These are phyloP conservation scores for Mythimna loreyi DNA, from an alignment of 2,888 invertebrate species.

Conservation along the genomic window DNA sequence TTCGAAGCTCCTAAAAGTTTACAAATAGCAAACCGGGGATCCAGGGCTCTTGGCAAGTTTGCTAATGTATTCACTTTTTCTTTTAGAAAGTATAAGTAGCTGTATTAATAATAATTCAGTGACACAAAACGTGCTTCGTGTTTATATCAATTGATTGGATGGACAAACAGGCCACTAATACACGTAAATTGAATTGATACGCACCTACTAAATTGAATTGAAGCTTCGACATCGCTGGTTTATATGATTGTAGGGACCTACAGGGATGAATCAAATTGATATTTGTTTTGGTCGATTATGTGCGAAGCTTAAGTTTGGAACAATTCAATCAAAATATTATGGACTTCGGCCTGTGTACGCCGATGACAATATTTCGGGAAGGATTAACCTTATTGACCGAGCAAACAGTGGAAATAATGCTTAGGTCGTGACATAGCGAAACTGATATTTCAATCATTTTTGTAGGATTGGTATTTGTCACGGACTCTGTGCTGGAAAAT, in stretches of 20 bases:
- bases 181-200: slow-evolving; percentile 50
- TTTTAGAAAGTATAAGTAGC: slow-evolving; percentile 3
- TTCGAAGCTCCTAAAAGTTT: slow-evolving; percentile 1
- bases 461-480: slow-evolving; percentile 62
- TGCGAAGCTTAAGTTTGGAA: slow-evolving; percentile 84
- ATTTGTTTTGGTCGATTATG: slow-evolving; percentile 82
- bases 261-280: slow-evolving; percentile 78
- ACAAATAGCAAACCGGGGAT: not conserved
- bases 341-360: slow-evolving; percentile 74
- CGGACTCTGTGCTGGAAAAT: slow-evolving; percentile 42
- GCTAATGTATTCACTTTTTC: slow-evolving; percentile 7
- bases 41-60: not conserved
- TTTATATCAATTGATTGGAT: slow-evolving; percentile 43
- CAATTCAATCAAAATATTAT: slow-evolving; percentile 87
- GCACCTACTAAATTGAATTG: slow-evolving; percentile 67
- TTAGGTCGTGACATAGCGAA: slow-evolving; percentile 74
- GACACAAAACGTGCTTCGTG: slow-evolving; percentile 14
- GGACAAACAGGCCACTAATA: slow-evolving; percentile 51
- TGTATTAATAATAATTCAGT: slow-evolving; percentile 37
- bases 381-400: slow-evolving; percentile 86
- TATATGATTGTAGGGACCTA: slow-evolving; percentile 60
- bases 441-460: slow-evolving; percentile 70
- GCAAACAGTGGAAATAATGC: slow-evolving; percentile 78
- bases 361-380: slow-evolving; percentile 76
- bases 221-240: slow-evolving; percentile 58